Evolutionary conservation across 2,888 invertebrate genomes (phyloP).

Genomic region (Campoplex nolae): DNA sequence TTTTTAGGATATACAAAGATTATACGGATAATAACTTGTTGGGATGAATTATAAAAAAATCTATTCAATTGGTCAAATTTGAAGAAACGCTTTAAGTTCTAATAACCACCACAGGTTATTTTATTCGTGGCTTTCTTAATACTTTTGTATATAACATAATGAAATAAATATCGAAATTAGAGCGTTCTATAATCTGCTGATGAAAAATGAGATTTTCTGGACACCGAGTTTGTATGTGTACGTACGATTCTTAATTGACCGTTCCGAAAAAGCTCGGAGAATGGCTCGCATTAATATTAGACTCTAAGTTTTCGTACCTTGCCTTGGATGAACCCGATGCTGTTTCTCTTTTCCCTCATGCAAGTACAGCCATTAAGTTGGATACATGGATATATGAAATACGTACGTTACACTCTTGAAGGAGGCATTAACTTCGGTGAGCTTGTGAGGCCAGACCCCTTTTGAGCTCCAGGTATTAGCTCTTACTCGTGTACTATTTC

Average conservation of each 20-base stretch:
- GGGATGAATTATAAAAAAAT: no score
- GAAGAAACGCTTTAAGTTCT: not conserved
- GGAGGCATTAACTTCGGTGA: constrained; percentile 60
- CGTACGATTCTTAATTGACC: constrained; percentile 34
- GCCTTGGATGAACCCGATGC: not conserved
- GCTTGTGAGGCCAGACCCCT: constrained; percentile 50
- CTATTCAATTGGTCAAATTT: not conserved
- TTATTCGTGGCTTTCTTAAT: not conserved
- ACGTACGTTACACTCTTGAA: not conserved
- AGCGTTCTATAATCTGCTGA: not conserved
- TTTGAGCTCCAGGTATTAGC: constrained; percentile 59
- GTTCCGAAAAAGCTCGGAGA: constrained; percentile 25
- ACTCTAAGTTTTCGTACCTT: constrained; percentile 18
- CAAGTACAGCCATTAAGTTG: constrained; percentile 21
- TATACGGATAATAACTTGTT: no score
- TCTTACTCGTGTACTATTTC: constrained; percentile 43
- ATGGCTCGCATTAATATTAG: constrained; percentile 42
- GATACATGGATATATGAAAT: not conserved
- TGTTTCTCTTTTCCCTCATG: not conserved
- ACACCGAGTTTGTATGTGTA: constrained; percentile 13
- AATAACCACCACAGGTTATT: not conserved
- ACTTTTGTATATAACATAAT: not conserved
- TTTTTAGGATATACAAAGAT: no score
- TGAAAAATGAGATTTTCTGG: not conserved
- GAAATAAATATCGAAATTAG: not conserved